Evolutionary conservation across 2,888 invertebrate genomes (phyloP).

Genomic region (Escarpia spicata): DNA sequence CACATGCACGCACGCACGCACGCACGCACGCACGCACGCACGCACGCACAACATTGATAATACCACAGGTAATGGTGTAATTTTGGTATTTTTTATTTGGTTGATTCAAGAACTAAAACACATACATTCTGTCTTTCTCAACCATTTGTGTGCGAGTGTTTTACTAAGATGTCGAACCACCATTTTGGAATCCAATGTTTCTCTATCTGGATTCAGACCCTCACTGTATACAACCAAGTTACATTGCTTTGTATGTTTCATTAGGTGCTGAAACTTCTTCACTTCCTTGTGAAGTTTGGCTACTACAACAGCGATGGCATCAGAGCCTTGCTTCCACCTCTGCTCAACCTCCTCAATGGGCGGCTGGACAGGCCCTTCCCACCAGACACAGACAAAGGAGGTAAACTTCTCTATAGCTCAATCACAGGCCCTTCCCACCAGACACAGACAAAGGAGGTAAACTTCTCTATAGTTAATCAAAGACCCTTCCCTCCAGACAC

Average conservation of each 20-base stretch:
- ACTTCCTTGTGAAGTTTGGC: conserved; percentile 49
- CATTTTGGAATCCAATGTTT: no score
- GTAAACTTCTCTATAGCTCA: conserved; percentile 20
- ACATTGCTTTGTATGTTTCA: background rate
- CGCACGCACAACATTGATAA: background rate
- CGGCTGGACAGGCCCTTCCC: conserved; percentile 49
- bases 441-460: no score
- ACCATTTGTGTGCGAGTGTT: no score
- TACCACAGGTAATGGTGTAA: background rate
- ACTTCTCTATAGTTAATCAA: no score
- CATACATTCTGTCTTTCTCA: no score
- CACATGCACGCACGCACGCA: background rate
- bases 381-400: conserved; percentile 44
- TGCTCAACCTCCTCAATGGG: conserved; percentile 51
- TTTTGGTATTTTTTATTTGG: no score
- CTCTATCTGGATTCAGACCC: no score
- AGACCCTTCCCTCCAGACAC: no score
- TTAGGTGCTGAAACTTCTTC: conserved; percentile 49
- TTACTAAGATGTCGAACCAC: no score
- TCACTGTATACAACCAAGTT: background rate
- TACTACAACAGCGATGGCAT: conserved; percentile 52
- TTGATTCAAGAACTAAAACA: no score
- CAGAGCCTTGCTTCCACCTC: conserved; percentile 46
- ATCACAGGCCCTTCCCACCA: no score
- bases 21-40: background rate